Conservation (phyloP, 2,113 vertebrate genomes). For the Grammomys surdaster region DNA sequence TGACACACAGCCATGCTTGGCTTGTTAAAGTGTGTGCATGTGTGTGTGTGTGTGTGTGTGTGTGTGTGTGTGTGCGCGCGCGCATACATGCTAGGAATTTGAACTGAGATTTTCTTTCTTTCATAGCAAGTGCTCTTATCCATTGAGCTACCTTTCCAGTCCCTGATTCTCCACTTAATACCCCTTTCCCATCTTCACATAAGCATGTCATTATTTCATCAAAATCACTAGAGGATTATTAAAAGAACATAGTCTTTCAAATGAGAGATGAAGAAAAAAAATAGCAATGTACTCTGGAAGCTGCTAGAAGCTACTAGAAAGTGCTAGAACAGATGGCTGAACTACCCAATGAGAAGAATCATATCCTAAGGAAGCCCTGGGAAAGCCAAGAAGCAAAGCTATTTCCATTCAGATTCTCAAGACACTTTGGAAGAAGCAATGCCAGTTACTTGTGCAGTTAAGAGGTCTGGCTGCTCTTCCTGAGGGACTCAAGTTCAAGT, state of each 20-base stretch:
- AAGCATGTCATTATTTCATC: constrained; percentile 30
- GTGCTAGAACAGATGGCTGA: constrained; percentile 30
- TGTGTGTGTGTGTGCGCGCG: no score
- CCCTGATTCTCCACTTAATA: constrained; percentile 49
- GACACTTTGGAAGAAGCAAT: constrained; percentile 34
- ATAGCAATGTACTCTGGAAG: constrained; percentile 47
- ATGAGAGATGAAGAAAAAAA: constrained; percentile 31
- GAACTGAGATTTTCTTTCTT: neutral
- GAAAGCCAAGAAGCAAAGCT: constrained; percentile 65
- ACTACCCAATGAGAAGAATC: constrained; percentile 14
- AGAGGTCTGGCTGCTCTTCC: neutral
- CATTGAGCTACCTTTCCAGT: neutral
- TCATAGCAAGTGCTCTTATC: neutral
- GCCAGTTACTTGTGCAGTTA: neutral
- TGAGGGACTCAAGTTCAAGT: neutral
- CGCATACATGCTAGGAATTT: neutral
- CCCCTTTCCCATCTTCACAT: constrained; percentile 33
- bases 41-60: no score
- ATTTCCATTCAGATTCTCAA: constrained; percentile 48
- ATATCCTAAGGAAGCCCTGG: constrained; percentile 19
- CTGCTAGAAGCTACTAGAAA: neutral
- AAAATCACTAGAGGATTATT: neutral
- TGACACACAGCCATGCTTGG: neutral
- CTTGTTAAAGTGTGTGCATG: neutral
- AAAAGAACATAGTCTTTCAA: constrained; percentile 38